phyloP scores from a whole-genome alignment of 2,888 invertebrate species.

The Xestia rhomboidea region DNA sequence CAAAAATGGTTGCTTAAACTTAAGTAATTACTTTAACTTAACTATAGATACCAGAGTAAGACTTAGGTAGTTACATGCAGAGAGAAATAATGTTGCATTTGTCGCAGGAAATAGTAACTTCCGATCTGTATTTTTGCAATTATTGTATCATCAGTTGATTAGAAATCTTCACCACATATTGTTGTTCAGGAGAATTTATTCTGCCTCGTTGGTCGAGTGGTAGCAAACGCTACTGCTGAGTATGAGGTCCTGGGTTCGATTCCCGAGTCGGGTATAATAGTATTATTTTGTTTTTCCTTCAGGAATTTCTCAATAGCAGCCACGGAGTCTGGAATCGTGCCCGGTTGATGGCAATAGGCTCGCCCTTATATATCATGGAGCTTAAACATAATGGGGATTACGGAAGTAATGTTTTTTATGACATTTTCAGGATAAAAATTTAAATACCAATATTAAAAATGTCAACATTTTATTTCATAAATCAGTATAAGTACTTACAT shows the following conservation, averaged over 20 bases:
- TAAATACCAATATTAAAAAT: constrained; percentile 71
- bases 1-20: too few relatives aligned
- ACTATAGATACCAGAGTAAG: too few relatives aligned
- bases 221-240: not conserved
- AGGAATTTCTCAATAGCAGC: not conserved
- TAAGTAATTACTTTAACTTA: too few relatives aligned
- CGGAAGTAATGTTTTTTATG: not conserved
- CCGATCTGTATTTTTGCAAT: not conserved
- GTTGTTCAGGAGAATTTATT: not conserved
- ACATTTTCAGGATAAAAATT: not conserved
- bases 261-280: not conserved
- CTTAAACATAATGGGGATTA: not conserved
- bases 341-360: not conserved
- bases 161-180: not conserved
- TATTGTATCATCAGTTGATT: not conserved
- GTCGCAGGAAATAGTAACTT: not conserved
- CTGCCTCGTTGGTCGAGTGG: not conserved
- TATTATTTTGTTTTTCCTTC: not conserved
- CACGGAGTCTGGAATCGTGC: not conserved
- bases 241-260: not conserved
- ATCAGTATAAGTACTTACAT: constrained; percentile 87
- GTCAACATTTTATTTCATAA: constrained; percentile 90
- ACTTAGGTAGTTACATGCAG: too few relatives aligned
- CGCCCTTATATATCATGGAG: not conserved
- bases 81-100: not conserved